These are phyloP conservation scores for Erebia palarica DNA, from an alignment of 2,888 invertebrate genomes.

Conservation along the genomic window DNA sequence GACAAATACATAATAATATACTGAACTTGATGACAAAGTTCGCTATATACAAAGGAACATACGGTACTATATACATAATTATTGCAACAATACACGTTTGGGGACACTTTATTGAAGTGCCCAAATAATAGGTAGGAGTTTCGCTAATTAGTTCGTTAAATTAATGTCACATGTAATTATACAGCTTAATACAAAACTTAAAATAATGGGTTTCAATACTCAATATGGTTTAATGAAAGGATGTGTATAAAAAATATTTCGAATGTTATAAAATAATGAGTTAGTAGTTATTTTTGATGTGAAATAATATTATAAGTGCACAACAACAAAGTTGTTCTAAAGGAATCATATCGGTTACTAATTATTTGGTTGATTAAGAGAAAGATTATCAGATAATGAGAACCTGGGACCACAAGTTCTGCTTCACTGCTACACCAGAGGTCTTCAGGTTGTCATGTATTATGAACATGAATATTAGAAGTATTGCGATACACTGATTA, in stretches of 20 bases:
- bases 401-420: not conserved
- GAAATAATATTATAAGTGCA: not conserved
- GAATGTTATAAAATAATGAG: conserved; percentile 27
- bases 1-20: conserved; percentile 45
- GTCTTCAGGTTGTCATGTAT: not conserved
- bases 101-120: conserved; percentile 2
- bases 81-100: conserved; percentile 65
- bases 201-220: conserved; percentile 25
- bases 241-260: conserved; percentile 25
- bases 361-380: not conserved
- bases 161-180: conserved; percentile 29
- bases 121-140: conserved; percentile 26
- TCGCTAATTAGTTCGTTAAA: conserved; percentile 20
- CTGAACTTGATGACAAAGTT: conserved; percentile 43
- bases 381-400: not conserved
- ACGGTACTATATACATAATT: conserved; percentile 61
- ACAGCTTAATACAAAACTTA: conserved; percentile 28
- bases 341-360: not conserved
- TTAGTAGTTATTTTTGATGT: not conserved
- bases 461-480: not conserved
- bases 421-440: not conserved
- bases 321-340: not conserved
- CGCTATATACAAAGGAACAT: conserved; percentile 70
- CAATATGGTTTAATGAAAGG: conserved; percentile 24
- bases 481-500: conserved; percentile 20